These are phyloP conservation scores for Brevimyrus niger DNA, from an alignment of 2,113 vertebrate genomes.

Conservation along the genomic window DNA sequence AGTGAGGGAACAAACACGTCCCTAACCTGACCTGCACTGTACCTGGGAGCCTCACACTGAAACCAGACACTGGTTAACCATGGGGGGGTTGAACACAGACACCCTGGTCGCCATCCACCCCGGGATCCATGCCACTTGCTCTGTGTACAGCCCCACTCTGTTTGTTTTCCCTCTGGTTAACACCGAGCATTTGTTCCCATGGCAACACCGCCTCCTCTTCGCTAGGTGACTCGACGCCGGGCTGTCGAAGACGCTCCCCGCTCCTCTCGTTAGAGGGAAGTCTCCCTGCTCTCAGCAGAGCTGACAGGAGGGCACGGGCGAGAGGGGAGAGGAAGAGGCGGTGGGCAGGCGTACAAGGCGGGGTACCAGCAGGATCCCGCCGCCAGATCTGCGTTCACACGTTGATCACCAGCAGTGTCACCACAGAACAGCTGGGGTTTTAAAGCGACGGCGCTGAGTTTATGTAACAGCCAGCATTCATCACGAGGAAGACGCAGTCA, in stretches of 20 bases:
- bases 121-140: background rate
- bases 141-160: background rate
- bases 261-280: slow-evolving; percentile 16
- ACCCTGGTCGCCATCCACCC: background rate
- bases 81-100: background rate
- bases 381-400: background rate
- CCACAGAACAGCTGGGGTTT: background rate
- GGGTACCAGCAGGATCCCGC: background rate
- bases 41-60: background rate
- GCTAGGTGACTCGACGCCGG: slow-evolving; percentile 30
- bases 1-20: background rate
- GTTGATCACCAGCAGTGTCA: background rate
- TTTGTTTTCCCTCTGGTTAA: slow-evolving; percentile 67
- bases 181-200: slow-evolving; percentile 65
- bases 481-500: background rate
- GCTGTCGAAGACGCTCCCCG: slow-evolving; percentile 17
- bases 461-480: background rate
- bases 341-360: too few relatives aligned
- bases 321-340: background rate
- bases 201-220: slow-evolving; percentile 56
- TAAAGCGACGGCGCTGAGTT: background rate
- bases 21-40: background rate
- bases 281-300: background rate
- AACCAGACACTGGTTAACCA: background rate
- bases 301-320: background rate